Evolutionary conservation across 1,140 invertebrate genomes (phyloP), one percentile per base, ranked within the genome.

Genomic region (Atta cephalotes): DNA sequence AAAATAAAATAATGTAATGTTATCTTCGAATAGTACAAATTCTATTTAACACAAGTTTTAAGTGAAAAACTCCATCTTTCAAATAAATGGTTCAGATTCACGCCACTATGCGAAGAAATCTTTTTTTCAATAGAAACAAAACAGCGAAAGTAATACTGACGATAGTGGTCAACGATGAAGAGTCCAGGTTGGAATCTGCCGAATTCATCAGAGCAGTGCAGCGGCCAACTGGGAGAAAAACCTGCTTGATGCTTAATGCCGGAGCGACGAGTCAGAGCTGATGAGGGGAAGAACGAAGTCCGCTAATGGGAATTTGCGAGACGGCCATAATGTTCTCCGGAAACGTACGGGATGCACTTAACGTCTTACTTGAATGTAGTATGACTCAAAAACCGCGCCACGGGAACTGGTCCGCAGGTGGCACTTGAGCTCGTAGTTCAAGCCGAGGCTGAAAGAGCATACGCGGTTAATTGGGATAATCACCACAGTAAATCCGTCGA

Each of bases 301-400:
- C 82, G 71, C 74, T 88, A 87, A 88, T 88, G 87, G 85, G 87
- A 85, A 88, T 88, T 80, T 87, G 87, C 72, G 87, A 85, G 87
- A 87, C 84, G 60, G 28, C 65, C 85, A 51, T 85, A 68, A 81
- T 35, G 51, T 53, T 81, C 49, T 71, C 56, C 31, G 58, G 35
- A 85, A 87, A 88, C 53, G 71, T 68, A 86, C 49, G 81, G 76
- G 81, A 78, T 66, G 84, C 87, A 86, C 81, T 88, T 88, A 88
- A 87, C 87, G 82, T 88, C 84, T 88, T 86, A 88, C 87, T 88
- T 66, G 84, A 76, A 86, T 74, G 63, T 62, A 60, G 39, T 28
- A 7, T 12, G 80, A 14, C 56, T 84, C 70, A 84, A 84, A 84
- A 84, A 84, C 39, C 25, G 25, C 56, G n/a, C 39, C 65, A 51